Conservation (phyloP, 1,140 invertebrate species). For the Phymastichus coffea region DNA sequence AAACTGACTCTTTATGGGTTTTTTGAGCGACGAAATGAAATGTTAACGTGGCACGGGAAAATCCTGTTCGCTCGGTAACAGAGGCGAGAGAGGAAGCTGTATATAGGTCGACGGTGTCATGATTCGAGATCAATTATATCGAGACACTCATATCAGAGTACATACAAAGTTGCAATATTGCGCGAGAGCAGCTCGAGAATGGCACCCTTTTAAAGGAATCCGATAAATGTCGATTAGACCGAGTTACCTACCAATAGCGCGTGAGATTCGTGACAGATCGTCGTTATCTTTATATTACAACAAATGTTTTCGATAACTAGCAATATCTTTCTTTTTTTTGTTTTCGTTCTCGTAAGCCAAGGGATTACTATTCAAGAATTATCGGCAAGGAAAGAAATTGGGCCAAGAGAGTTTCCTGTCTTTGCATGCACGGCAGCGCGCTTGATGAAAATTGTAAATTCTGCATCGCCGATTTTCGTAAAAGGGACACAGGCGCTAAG, state of each 20-base stretch:
- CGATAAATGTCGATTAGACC: background rate
- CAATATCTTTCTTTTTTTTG: no score
- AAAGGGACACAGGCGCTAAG: no score
- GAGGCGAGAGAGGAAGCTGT: background rate
- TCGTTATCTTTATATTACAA: no score
- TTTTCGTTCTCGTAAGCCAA: no score
- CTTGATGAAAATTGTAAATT: slow-evolving; percentile 22
- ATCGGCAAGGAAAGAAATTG: no score
- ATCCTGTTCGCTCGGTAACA: no score
- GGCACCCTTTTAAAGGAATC: slow-evolving; percentile 3
- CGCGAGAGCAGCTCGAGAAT: background rate
- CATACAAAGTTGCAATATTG: background rate
- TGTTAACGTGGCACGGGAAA: slow-evolving; percentile 8
- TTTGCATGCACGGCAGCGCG: background rate
- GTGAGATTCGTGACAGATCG: no score
- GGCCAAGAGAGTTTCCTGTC: no score
- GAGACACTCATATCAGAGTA: background rate
- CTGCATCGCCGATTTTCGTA: slow-evolving; percentile 6
- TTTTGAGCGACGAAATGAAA: slow-evolving; percentile 4
- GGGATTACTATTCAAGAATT: no score
- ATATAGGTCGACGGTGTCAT: background rate
- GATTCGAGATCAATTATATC: background rate
- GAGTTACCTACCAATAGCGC: no score
- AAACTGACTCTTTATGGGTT: background rate
- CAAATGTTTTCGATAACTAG: no score